Percentiles rank a stretch among this genome's conserved stretches.
These are phyloP conservation scores for Drosophila ezoana DNA, from an alignment of 2,888 invertebrate genomes.

Conservation along the genomic window DNA sequence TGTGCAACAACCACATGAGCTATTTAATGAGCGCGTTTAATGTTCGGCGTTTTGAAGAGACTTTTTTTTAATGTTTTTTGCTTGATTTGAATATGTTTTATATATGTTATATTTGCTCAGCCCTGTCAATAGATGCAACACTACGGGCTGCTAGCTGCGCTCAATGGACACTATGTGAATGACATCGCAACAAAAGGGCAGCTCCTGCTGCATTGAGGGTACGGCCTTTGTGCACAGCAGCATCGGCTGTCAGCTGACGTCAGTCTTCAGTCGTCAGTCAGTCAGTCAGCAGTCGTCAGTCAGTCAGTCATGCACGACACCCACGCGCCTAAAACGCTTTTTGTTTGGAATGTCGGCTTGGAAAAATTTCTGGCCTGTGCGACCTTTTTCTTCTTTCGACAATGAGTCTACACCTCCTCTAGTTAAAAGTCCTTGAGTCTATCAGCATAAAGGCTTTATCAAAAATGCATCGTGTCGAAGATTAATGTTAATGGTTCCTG, in stretches of 20 bases:
- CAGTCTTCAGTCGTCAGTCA: conserved; percentile 8
- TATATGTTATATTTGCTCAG: conserved; percentile 4
- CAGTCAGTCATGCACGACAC: conserved; percentile 6
- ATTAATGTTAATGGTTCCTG: conserved; percentile 51
- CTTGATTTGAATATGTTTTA: conserved; percentile 3
- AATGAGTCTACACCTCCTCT: conserved; percentile 43
- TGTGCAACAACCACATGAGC: too few species aligned
- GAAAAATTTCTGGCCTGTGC: too few species aligned
- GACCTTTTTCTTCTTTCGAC: conserved; percentile 30
- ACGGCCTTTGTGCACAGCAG: conserved; percentile 30
- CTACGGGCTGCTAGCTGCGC: conserved; percentile 3
- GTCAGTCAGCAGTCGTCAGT: conserved; percentile 4
- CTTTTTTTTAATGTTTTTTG: too few species aligned
- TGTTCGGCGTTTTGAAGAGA: not conserved
- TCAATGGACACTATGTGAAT: conserved; percentile 30
- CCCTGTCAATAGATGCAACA: conserved; percentile 26
- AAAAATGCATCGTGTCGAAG: conserved; percentile 54
- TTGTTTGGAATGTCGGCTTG: conserved; percentile 35
- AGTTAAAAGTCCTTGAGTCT: conserved; percentile 13
- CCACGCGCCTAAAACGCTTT: conserved; percentile 40
- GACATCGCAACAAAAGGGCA: conserved; percentile 37
- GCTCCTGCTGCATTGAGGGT: conserved; percentile 17
- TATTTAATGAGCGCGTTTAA: not conserved
- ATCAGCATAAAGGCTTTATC: conserved; percentile 49
- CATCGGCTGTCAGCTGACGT: conserved; percentile 10